A percentile compares a stretch with the other conserved stretches of the same genome.
These are phyloP conservation scores for Megaptera novaeangliae DNA, from an alignment of 2,113 vertebrate genomes.

Conservation along the genomic window DNA sequence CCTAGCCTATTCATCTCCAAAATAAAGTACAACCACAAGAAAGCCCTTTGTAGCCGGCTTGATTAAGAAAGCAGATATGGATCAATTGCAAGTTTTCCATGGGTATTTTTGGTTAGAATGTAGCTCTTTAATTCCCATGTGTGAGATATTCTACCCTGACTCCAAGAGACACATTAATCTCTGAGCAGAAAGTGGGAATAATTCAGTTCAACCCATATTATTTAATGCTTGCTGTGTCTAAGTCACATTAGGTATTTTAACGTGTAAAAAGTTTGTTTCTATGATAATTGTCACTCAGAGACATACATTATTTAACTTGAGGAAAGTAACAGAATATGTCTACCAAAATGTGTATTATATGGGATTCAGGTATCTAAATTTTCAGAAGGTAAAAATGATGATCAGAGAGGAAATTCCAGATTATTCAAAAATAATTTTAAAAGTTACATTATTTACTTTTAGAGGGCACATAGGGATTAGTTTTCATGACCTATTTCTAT, in stretches of 20 bases:
- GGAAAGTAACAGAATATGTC: background rate
- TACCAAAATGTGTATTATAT: background rate
- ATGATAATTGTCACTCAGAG: background rate
- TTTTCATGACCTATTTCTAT: background rate
- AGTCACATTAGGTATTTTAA: background rate
- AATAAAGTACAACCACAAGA: constrained; percentile 55
- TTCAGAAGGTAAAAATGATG: background rate
- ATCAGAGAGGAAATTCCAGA: background rate
- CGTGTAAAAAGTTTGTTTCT: background rate
- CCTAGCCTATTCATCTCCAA: constrained; percentile 42
- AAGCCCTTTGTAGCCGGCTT: constrained; percentile 43
- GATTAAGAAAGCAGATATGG: constrained; percentile 61
- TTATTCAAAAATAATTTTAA: background rate
- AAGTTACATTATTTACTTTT: background rate
- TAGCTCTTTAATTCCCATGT: constrained; percentile 46
- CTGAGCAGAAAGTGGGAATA: constrained; percentile 2
- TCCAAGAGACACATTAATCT: constrained; percentile 23
- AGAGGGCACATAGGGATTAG: background rate
- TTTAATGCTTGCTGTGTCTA: background rate
- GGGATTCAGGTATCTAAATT: background rate
- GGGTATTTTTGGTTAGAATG: constrained; percentile 60
- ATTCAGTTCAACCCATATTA: background rate
- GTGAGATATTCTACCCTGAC: background rate
- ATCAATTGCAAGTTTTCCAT: constrained; percentile 51
- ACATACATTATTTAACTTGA: background rate